These are phyloP conservation scores for Periphyllus acericola DNA, from an alignment of 2,888 invertebrate species.

Conservation along the genomic window DNA sequence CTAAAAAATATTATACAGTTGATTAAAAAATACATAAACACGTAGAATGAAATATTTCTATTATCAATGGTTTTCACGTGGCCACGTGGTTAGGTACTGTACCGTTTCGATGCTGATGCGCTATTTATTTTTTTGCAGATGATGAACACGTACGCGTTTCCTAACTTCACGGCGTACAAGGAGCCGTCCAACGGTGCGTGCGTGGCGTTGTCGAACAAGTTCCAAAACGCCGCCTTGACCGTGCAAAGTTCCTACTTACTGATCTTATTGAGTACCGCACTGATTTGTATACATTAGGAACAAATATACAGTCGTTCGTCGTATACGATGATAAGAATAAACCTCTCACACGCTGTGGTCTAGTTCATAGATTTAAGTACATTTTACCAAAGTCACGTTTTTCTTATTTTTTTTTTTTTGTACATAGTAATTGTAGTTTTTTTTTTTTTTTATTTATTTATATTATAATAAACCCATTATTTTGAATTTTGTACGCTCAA, in stretches of 20 bases:
- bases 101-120: too few relatives aligned
- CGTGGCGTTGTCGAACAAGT: conserved; percentile 47
- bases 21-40: too few relatives aligned
- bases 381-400: conserved; percentile 61
- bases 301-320: not conserved
- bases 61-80: too few relatives aligned
- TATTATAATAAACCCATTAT: conserved; percentile 5
- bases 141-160: conserved; percentile 56
- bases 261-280: conserved; percentile 49
- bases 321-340: not conserved
- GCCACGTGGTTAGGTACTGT: too few relatives aligned
- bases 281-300: conserved; percentile 44
- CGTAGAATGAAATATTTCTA: too few relatives aligned
- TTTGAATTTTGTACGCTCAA: conserved; percentile 17
- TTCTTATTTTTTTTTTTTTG: conserved; percentile 10
- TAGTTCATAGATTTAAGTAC: conserved; percentile 53
- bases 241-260: conserved; percentile 50
- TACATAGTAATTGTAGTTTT: conserved; percentile 29
- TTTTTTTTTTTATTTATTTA: conserved; percentile 5
- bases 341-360: conserved; percentile 33
- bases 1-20: too few relatives aligned
- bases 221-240: conserved; percentile 23
- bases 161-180: conserved; percentile 49
- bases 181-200: conserved; percentile 1
- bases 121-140: conserved; percentile 26